Evolutionary conservation across 1,140 invertebrate species (phyloP).

Genomic region (Ruditapes philippinarum): DNA sequence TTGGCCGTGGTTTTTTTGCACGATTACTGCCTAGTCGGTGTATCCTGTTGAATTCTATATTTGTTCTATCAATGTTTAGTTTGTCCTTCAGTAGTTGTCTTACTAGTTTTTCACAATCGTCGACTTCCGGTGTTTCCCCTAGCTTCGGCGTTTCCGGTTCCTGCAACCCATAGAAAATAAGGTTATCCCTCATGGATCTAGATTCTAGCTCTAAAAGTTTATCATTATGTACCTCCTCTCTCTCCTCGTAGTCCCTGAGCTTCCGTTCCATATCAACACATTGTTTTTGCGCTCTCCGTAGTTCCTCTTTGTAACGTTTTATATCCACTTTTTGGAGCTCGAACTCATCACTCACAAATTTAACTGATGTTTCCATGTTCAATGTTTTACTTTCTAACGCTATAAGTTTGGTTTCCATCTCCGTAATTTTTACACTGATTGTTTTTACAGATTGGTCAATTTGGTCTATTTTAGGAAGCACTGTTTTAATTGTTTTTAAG

Average conservation of each 20-base stretch:
- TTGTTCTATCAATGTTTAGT: not conserved
- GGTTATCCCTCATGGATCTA: not conserved
- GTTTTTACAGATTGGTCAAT: not conserved
- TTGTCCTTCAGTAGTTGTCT: not conserved
- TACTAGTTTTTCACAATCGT: not conserved
- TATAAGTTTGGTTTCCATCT: not conserved
- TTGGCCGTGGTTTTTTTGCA: slow-evolving; percentile 6
- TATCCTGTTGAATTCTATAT: not conserved
- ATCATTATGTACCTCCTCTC: not conserved
- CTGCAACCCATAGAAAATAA: not conserved
- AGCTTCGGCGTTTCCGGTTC: not conserved
- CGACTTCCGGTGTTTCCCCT: not conserved
- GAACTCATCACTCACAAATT: not conserved
- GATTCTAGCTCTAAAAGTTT: not conserved
- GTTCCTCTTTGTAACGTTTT: not conserved
- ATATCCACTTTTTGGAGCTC: not conserved
- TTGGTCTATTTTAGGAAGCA: not conserved
- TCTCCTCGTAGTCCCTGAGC: not conserved
- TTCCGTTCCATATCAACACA: not conserved
- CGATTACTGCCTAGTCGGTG: not conserved
- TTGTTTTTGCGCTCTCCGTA: not conserved
- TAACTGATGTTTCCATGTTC: not conserved
- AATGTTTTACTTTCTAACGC: not conserved
- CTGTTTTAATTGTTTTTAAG: not conserved
- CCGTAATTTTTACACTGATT: not conserved